These are phyloP conservation scores for Drosophila lowei DNA, from an alignment of 1,140 invertebrate species.

Conservation along the genomic window DNA sequence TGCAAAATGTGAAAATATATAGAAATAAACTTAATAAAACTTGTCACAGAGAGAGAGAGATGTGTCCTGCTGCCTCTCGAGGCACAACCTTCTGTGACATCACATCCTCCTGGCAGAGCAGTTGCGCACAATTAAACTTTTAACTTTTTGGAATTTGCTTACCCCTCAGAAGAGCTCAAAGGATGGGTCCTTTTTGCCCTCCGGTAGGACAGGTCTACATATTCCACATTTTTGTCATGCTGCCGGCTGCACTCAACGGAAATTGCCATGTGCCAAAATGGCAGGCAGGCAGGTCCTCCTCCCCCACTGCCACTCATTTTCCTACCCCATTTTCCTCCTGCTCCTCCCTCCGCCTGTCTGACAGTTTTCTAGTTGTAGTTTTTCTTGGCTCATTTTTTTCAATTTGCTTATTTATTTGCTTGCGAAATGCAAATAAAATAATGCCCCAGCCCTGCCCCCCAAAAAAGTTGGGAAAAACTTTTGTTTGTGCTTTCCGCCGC, in stretches of 20 bases:
- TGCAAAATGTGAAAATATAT: constrained; percentile 60
- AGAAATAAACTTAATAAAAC: constrained; percentile 80
- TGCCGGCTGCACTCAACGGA: constrained; percentile 52
- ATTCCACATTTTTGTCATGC: constrained; percentile 71
- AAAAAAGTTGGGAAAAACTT: constrained; percentile 47
- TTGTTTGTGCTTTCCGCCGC: not conserved
- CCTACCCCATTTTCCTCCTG: not conserved
- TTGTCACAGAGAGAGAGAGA: constrained; percentile 56
- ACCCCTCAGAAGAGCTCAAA: constrained; percentile 2
- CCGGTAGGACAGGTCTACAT: constrained; percentile 20
- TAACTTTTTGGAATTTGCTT: constrained; percentile 73
- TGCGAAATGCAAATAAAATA: constrained; percentile 60
- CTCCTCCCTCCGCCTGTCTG: not conserved
- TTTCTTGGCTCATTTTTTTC: constrained; percentile 33
- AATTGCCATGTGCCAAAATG: constrained; percentile 75
- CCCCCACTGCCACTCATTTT: constrained; percentile 3
- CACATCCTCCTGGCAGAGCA: constrained; percentile 26
- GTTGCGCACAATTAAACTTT: constrained; percentile 81
- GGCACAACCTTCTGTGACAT: not conserved
- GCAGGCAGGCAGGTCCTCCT: constrained; percentile 9
- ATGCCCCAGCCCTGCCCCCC: not conserved
- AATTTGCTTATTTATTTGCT: constrained; percentile 53
- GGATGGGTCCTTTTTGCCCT: not conserved
- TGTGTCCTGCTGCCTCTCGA: constrained; percentile 38
- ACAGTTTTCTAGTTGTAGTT: constrained; percentile 42